A percentile compares a stretch with the other conserved stretches of the same genome.
phyloP scores from a whole-genome alignment of 1,140 invertebrate genomes.

The Venustaconcha ellipsiformis region DNA sequence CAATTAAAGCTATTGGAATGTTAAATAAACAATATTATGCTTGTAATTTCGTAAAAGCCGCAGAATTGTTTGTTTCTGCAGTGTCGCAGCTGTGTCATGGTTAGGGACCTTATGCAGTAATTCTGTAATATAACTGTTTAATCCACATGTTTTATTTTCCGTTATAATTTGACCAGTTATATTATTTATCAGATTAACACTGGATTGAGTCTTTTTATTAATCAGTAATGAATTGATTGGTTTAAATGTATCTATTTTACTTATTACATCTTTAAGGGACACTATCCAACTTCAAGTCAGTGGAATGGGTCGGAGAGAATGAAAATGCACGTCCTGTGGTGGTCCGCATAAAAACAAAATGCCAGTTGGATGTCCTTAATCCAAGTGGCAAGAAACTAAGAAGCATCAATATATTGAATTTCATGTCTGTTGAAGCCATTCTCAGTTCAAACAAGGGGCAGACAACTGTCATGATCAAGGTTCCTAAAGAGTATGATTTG shows the following conservation, averaged over 20 bases:
- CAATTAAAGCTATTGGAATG: no score
- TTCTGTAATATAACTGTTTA: no score
- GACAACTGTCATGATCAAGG: slow-evolving; percentile 82
- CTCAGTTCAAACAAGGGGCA: slow-evolving; percentile 78
- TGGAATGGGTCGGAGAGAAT: slow-evolving; percentile 30
- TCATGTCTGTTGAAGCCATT: slow-evolving; percentile 80
- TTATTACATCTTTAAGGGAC: background rate
- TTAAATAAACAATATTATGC: no score
- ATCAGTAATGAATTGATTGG: background rate
- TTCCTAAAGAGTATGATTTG: slow-evolving; percentile 91
- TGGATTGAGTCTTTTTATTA: no score
- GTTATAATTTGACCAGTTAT: no score
- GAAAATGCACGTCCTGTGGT: slow-evolving; percentile 22
- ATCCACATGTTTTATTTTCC: no score
- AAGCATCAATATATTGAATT: slow-evolving; percentile 75
- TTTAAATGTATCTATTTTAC: background rate
- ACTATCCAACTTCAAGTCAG: slow-evolving; percentile 4
- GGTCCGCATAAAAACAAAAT: slow-evolving; percentile 23
- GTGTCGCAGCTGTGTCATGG: no score
- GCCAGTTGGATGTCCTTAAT: slow-evolving; percentile 22
- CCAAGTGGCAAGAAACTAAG: slow-evolving; percentile 57
- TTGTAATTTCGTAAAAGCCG: no score
- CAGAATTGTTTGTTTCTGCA: no score
- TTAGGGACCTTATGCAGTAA: no score
- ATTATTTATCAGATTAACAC: no score